These are phyloP conservation scores for Muscicapa comitata DNA, from an alignment of 2,797 vertebrate genomes.

Conservation along the genomic window DNA sequence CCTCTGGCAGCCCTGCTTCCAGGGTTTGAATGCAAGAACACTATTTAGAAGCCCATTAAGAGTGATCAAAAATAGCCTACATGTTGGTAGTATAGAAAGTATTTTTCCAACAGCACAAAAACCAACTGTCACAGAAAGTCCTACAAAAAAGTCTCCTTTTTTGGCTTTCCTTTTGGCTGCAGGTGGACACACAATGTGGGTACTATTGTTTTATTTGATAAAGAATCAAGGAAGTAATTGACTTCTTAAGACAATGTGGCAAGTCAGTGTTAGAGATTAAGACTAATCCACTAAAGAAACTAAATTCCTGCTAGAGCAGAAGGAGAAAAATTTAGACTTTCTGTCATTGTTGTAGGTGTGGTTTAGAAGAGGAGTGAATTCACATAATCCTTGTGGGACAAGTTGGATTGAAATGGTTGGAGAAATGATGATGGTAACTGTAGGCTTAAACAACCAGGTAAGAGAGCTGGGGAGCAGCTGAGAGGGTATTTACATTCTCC, in stretches of 20 bases:
- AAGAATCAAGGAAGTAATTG: neutral
- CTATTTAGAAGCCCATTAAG: neutral
- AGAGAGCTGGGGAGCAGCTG: neutral
- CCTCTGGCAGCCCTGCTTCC: neutral
- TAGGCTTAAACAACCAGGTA: conserved; percentile 95
- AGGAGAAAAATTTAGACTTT: neutral
- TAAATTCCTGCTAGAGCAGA: neutral
- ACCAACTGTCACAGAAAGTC: neutral
- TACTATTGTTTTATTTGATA: neutral
- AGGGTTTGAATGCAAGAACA: neutral
- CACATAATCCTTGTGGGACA: conserved; percentile 92
- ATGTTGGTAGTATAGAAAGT: neutral
- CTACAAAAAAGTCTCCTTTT: neutral
- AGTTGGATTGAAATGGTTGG: conserved; percentile 98
- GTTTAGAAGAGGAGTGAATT: conserved; percentile 94
- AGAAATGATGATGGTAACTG: conserved; percentile 92
- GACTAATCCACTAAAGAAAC: neutral
- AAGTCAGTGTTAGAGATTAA: neutral
- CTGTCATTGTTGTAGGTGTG: conserved; percentile 82
- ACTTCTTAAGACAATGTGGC: neutral
- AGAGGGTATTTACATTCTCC: neutral
- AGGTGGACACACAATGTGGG: neutral
- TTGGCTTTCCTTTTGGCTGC: neutral
- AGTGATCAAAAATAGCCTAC: neutral
- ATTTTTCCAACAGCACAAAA: neutral